phyloP scores from a whole-genome alignment of 2,113 vertebrate species.

The Diadophis punctatus region DNA sequence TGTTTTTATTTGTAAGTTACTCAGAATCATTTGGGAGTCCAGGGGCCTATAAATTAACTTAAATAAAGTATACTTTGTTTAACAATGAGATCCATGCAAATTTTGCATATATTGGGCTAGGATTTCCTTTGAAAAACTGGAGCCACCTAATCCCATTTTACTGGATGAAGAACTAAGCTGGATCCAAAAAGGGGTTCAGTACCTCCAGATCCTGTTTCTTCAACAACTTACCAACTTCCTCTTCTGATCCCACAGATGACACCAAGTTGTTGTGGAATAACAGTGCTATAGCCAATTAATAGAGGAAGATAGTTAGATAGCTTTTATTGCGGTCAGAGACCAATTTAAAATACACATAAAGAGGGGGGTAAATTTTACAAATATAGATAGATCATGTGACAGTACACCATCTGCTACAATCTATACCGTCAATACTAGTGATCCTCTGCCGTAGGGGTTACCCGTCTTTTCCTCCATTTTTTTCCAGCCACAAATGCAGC shows the following conservation, averaged over 20 bases:
- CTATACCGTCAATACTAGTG: no score
- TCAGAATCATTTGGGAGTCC: neutral
- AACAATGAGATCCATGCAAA: neutral
- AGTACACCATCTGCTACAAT: no score
- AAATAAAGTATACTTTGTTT: neutral
- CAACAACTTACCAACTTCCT: neutral
- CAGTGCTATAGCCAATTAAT: neutral
- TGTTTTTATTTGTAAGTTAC: neutral
- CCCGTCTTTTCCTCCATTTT: no score
- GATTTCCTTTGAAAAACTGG: neutral
- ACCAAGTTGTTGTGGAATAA: neutral
- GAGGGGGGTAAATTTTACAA: no score
- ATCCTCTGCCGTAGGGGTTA: no score
- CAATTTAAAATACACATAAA: no score
- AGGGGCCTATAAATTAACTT: neutral
- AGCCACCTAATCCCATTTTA: neutral
- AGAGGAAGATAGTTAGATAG: no score
- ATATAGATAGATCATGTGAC: no score
- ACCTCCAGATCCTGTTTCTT: neutral
- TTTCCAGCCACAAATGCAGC: no score
- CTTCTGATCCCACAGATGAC: neutral
- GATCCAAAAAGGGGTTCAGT: neutral
- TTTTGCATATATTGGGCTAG: neutral
- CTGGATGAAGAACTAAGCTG: neutral
- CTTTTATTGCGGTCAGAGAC: no score